Conservation (phyloP, 1,140 invertebrate genomes). For the Drosophila subpulchrella region DNA sequence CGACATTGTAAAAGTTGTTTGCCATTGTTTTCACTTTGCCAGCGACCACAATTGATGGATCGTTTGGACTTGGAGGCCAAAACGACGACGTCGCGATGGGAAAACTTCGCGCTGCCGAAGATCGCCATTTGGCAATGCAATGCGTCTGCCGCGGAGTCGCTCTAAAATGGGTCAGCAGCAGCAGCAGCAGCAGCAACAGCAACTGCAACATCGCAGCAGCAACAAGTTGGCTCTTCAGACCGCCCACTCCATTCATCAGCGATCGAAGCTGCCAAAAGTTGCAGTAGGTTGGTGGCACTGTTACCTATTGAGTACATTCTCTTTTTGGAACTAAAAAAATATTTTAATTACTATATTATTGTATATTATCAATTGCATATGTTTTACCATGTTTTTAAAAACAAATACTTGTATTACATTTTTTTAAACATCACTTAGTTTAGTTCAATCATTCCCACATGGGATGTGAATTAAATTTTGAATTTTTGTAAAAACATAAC, state of each 20-base stretch:
- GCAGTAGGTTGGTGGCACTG: too few species aligned
- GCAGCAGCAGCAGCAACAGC: background rate
- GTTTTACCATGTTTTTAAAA: too few species aligned
- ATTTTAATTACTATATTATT: too few species aligned
- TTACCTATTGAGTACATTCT: background rate
- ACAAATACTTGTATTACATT: too few species aligned
- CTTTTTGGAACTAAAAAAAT: too few species aligned
- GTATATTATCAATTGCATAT: too few species aligned
- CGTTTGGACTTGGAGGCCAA: background rate
- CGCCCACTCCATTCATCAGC: background rate
- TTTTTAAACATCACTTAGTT: too few species aligned
- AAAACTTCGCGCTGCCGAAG: slow-evolving; percentile 13
- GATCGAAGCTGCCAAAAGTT: background rate
- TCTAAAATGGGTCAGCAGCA: slow-evolving; percentile 31
- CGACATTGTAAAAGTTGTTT: slow-evolving; percentile 75
- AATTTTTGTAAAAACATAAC: too few species aligned
- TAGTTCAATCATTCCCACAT: too few species aligned
- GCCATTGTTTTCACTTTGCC: slow-evolving; percentile 68
- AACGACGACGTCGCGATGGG: slow-evolving; percentile 12
- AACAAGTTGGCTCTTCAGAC: too few species aligned
- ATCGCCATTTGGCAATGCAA: slow-evolving; percentile 37
- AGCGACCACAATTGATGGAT: slow-evolving; percentile 13
- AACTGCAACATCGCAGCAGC: slow-evolving; percentile 7
- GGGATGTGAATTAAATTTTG: too few species aligned
- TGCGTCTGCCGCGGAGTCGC: slow-evolving; percentile 14